Percentiles rank a stretch among this genome's conserved stretches.
Evolutionary conservation across 2,888 invertebrate species (phyloP).

Genomic region (Amblyjoppa fuscipennis): DNA sequence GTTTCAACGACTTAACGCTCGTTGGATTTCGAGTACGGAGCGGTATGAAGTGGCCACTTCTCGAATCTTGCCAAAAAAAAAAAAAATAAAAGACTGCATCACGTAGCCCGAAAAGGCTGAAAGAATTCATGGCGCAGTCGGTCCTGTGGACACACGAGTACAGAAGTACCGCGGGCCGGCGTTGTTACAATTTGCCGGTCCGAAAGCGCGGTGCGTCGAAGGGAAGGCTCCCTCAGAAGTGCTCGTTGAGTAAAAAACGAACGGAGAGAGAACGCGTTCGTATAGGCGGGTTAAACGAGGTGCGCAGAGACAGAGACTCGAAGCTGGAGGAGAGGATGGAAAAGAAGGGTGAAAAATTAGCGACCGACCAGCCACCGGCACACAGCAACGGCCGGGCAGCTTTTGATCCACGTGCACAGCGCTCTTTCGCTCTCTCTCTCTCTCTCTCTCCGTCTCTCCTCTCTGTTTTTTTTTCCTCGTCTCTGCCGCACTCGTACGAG

Average conservation of each 20-base stretch:
- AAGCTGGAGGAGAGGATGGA: conserved; percentile 50
- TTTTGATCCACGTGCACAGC: conserved; percentile 61
- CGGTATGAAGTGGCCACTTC: background rate
- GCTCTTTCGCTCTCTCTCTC: conserved; percentile 6
- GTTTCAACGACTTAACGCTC: background rate
- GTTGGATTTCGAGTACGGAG: background rate
- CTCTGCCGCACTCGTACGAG: conserved; percentile 20
- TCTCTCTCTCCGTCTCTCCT: background rate
- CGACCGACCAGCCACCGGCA: conserved; percentile 65
- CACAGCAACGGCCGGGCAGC: conserved; percentile 48
- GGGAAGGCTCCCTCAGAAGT: conserved; percentile 22
- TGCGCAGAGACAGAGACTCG: conserved; percentile 21
- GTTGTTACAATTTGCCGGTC: conserved; percentile 52
- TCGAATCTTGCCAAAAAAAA: background rate
- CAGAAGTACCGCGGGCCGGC: conserved; percentile 7
- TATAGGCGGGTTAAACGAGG: conserved; percentile 26
- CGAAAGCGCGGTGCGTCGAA: conserved; percentile 20
- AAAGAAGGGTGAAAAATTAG: conserved; percentile 74
- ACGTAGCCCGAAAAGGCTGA: conserved; percentile 1
- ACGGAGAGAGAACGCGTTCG: conserved; percentile 3
- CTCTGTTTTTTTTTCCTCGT: background rate
- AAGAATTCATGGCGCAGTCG: conserved; percentile 35
- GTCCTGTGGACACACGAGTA: conserved; percentile 36
- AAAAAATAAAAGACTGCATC: background rate
- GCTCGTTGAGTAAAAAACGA: conserved; percentile 45